Evolutionary conservation across 2,113 vertebrate genomes (phyloP).

Genomic region (Pavo muticus): DNA sequence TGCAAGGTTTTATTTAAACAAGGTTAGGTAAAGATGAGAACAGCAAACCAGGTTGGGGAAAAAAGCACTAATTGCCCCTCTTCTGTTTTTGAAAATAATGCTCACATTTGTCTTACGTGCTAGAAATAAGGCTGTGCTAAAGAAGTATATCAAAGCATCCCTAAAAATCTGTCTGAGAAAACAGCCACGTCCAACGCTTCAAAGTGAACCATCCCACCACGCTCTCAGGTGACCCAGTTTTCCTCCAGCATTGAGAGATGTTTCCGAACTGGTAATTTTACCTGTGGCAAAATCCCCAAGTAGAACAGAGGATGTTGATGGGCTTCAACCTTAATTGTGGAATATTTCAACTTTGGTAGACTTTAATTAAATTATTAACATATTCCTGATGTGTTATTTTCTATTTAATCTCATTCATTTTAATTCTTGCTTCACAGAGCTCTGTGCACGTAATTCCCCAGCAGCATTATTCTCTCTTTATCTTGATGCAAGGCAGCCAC

Average conservation of each 20-base stretch:
- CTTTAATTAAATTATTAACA: constrained; percentile 74
- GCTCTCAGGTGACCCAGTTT: background rate
- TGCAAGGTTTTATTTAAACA: background rate
- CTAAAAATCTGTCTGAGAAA: background rate
- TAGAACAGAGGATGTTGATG: background rate
- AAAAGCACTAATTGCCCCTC: background rate
- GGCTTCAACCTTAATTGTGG: constrained; percentile 40
- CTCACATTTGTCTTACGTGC: background rate
- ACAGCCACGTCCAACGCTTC: background rate
- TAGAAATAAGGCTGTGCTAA: background rate
- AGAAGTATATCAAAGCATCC: background rate
- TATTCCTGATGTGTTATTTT: constrained; percentile 70
- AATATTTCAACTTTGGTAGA: constrained; percentile 56
- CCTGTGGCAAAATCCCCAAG: background rate
- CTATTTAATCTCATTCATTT: constrained; percentile 66
- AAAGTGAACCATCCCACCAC: background rate
- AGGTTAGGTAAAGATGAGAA: background rate
- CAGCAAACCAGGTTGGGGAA: background rate
- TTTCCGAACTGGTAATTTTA: background rate
- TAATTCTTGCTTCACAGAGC: constrained; percentile 58
- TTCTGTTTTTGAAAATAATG: background rate
- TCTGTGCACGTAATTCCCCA: constrained; percentile 54
- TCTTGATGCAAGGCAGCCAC: constrained; percentile 2
- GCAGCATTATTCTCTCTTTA: constrained; percentile 32
- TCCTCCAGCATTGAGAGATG: background rate